Conservation (phyloP, 2,113 vertebrate species). For the Engystomops pustulosus region DNA sequence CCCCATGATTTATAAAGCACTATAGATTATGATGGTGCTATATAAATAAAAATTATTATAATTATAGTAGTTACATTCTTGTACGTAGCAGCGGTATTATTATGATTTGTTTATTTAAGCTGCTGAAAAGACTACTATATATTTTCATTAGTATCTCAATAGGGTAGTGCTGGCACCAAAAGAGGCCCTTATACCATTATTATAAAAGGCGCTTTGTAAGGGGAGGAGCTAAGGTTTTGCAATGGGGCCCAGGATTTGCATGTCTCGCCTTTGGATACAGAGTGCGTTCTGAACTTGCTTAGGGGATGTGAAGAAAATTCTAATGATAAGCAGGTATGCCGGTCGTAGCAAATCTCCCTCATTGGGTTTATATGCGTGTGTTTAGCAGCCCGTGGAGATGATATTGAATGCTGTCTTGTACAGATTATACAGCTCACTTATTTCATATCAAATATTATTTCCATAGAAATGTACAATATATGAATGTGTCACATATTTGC, state of each 20-base stretch:
- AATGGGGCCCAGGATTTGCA: not conserved
- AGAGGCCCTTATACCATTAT: not conserved
- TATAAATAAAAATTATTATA: too few relatives aligned
- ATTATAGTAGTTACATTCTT: too few relatives aligned
- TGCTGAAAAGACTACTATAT: too few relatives aligned
- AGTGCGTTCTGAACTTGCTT: not conserved
- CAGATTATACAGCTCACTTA: slow-evolving; percentile 16
- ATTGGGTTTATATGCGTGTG: slow-evolving; percentile 1
- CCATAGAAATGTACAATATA: slow-evolving; percentile 1
- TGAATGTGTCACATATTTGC: slow-evolving; percentile 4
- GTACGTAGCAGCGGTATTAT: too few relatives aligned
- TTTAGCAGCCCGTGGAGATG: not conserved
- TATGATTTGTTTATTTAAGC: too few relatives aligned
- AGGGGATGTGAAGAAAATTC: not conserved
- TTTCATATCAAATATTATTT: slow-evolving; percentile 6
- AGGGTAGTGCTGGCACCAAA: too few relatives aligned
- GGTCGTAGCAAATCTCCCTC: not conserved
- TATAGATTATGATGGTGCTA: too few relatives aligned
- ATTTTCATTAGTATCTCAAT: too few relatives aligned
- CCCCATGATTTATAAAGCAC: too few relatives aligned
- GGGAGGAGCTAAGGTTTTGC: not conserved
- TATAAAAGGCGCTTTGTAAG: not conserved
- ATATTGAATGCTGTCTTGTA: slow-evolving; percentile 3
- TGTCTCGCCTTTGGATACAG: not conserved
- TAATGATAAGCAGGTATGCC: not conserved